A percentile compares a stretch with the other conserved stretches of the same genome.
phyloP scores from a whole-genome alignment of 2,797 vertebrate genomes.

The Potorous gilbertii region DNA sequence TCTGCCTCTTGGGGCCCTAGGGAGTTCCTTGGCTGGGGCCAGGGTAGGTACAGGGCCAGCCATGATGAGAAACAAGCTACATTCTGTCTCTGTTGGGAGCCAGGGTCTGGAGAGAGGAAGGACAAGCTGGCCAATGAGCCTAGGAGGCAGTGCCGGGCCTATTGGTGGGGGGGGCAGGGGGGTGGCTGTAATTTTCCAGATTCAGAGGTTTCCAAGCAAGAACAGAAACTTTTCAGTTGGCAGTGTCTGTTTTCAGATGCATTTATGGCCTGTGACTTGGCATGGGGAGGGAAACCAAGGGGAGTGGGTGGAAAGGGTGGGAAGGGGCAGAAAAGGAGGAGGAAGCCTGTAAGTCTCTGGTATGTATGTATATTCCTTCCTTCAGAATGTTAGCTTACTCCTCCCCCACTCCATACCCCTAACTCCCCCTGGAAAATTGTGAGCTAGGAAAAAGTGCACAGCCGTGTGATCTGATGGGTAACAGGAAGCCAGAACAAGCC shows the following conservation, averaged over 20 bases:
- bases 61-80: neutral
- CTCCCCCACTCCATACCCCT: neutral
- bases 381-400: neutral
- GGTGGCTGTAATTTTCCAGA: neutral
- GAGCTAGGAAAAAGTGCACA: neutral
- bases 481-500: neutral
- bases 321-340: neutral
- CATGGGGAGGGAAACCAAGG: neutral
- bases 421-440: neutral
- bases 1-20: neutral
- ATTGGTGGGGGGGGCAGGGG: neutral
- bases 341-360: neutral
- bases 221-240: neutral
- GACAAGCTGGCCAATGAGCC: neutral
- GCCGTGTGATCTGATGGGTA: neutral
- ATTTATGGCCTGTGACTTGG: neutral
- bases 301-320: neutral
- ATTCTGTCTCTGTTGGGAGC: neutral
- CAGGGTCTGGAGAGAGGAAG: neutral
- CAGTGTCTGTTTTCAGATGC: neutral
- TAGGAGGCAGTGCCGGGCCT: neutral
- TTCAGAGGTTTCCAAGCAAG: neutral
- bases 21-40: neutral
- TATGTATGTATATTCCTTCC: neutral
- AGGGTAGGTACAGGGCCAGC: neutral